Conservation (phyloP, 2,797 vertebrate genomes). For the Labeo calbasu region DNA sequence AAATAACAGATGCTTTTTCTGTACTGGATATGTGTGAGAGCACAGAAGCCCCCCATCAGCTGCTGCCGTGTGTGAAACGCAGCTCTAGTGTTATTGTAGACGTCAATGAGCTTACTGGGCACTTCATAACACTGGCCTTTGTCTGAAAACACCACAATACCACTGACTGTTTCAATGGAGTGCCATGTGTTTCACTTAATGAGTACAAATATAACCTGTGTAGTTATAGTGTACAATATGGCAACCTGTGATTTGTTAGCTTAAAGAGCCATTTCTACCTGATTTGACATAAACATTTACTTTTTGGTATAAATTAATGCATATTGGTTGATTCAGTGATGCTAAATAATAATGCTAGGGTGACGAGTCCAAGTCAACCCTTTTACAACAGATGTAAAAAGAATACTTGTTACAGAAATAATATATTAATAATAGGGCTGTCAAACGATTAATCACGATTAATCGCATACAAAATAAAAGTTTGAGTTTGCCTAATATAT, state of each 20-base stretch:
- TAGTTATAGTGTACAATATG: background rate
- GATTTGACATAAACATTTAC: background rate
- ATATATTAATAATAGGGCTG: no score
- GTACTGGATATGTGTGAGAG: constrained; percentile 18
- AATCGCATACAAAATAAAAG: no score
- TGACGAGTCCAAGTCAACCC: background rate
- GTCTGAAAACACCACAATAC: constrained; percentile 23
- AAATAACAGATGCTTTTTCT: constrained; percentile 53
- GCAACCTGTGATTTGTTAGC: background rate
- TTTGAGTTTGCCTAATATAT: no score
- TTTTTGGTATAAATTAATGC: background rate
- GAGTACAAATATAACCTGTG: background rate
- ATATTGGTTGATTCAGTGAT: background rate
- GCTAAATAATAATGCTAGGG: background rate
- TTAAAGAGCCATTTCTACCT: background rate
- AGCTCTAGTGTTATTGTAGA: constrained; percentile 22
- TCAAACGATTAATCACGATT: no score
- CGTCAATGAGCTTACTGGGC: constrained; percentile 33
- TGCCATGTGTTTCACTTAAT: background rate
- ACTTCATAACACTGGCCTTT: constrained; percentile 49
- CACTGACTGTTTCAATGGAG: constrained; percentile 18
- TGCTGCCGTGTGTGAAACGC: constrained; percentile 41
- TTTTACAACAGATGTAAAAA: no score
- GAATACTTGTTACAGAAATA: no score
- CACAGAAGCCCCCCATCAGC: constrained; percentile 45